phyloP scores from a whole-genome alignment of 2,797 vertebrate species.

The Pseudopleuronectes americanus region DNA sequence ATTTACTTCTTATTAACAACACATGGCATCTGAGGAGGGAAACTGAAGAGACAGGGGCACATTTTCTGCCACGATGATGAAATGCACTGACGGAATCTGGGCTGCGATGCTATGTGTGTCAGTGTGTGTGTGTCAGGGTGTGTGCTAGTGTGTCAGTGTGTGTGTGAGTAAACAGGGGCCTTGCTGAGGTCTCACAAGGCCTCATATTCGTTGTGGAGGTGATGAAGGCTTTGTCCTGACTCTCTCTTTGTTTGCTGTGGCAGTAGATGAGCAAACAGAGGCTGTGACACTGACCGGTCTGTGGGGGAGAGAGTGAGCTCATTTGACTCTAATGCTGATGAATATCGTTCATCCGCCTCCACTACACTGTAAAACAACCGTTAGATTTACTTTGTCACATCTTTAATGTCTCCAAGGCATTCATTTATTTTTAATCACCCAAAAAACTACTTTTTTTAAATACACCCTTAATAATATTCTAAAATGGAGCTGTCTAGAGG shows the following conservation, averaged over 20 bases:
- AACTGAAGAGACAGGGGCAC: background rate
- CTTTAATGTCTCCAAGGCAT: background rate
- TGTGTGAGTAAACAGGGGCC: slow-evolving; percentile 8
- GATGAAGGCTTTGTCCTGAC: slow-evolving; percentile 37
- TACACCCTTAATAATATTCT: background rate
- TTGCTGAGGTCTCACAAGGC: background rate
- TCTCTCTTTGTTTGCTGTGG: slow-evolving; percentile 39
- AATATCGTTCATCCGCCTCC: background rate
- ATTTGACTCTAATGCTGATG: background rate
- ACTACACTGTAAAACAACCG: background rate
- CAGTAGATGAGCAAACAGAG: slow-evolving; percentile 47
- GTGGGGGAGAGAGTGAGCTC: background rate
- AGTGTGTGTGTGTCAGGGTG: background rate
- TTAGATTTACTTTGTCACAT: background rate
- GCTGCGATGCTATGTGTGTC: background rate
- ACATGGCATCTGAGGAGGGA: slow-evolving; percentile 54
- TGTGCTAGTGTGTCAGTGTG: background rate
- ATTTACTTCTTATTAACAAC: slow-evolving; percentile 73
- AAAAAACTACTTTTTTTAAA: no score
- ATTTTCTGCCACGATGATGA: slow-evolving; percentile 22
- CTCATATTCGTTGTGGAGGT: slow-evolving; percentile 21
- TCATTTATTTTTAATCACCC: no score
- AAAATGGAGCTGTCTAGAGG: background rate
- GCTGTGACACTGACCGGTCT: slow-evolving; percentile 1
- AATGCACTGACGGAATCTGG: slow-evolving; percentile 13